Evolutionary conservation across 2,888 invertebrate genomes (phyloP).

Genomic region (Endomychus coccineus): DNA sequence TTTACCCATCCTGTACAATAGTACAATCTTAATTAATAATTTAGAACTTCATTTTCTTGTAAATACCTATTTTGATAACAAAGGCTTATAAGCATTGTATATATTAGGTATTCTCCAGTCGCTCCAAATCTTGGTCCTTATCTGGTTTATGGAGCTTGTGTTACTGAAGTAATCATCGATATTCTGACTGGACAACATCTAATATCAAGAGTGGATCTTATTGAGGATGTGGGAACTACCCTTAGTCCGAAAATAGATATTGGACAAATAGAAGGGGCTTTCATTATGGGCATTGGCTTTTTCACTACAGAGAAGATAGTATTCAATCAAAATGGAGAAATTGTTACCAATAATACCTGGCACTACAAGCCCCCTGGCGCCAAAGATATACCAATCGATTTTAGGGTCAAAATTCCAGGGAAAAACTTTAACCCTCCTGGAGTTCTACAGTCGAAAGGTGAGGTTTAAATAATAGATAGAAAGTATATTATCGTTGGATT

Average conservation of each 20-base stretch:
- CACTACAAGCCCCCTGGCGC: constrained; percentile 70
- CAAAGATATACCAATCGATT: constrained; percentile 71
- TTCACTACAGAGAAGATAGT: constrained; percentile 63
- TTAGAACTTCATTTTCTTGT: constrained; percentile 1
- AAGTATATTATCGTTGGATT: too few relatives aligned
- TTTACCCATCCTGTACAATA: too few relatives aligned
- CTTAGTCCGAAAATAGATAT: constrained; percentile 65
- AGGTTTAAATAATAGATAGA: too few relatives aligned
- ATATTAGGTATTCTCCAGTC: constrained; percentile 31
- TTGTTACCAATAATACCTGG: constrained; percentile 75
- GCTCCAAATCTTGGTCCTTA: constrained; percentile 51
- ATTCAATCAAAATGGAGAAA: constrained; percentile 54
- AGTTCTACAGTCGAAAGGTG: constrained; percentile 68
- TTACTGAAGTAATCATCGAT: constrained; percentile 68
- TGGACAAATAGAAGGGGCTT: constrained; percentile 73
- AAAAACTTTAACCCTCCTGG: constrained; percentile 59
- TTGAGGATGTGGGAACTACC: constrained; percentile 69
- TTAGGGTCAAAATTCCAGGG: constrained; percentile 60
- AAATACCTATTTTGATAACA: too few relatives aligned
- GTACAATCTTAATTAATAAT: too few relatives aligned
- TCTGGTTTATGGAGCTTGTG: constrained; percentile 55
- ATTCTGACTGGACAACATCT: constrained; percentile 69
- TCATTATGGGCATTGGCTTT: constrained; percentile 55
- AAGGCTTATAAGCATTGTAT: not conserved
- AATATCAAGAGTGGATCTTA: constrained; percentile 59